Evolutionary conservation across 2,797 vertebrate species (phyloP), one percentile per base, ranked within the genome.

Genomic region (Argentina silus): DNA sequence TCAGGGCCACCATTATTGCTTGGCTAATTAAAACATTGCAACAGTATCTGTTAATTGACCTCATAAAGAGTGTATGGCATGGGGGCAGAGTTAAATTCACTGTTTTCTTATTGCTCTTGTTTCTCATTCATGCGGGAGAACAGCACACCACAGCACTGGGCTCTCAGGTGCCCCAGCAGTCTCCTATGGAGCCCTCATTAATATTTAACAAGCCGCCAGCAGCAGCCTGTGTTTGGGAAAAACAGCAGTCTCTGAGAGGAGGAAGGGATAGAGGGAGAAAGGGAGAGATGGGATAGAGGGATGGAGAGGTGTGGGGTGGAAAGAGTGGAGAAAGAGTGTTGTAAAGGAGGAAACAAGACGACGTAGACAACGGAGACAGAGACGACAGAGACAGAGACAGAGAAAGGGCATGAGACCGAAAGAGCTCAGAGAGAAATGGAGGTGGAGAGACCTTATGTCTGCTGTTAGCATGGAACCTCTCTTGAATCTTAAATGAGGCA

Each of bases 21-120:
- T 48, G 3, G 81, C 85, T 89, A 90, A 91, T 90, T 90, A 86
- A 90, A 90, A 88, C 81, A 78, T 21, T 70, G 72, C 69, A 86
- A 77, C 73, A 51, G 81, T 69, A 79, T 82, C 47, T 60, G 67
- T 78, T 74, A 74, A 85, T 86, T 82, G 74, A 85, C 84, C 85
- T 80, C 61, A 70, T 56, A 67, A 86, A 69, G 70, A 72, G 60
- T 65, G 69, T 0, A 59, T 9, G 21, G 55, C 8, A n/a, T 1
- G 19, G 0, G 5, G 15, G 56, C 56, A 23, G 57, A 78, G 79
- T 81, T 76, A 79, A 84, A 87, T 72, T 83, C 27, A 50, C 70
- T 7, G 62, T 14, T 2, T 51, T 1, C 27, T 45, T 51, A 64
- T 72, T 71, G 65, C 85, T 84, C 79, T 74, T 14, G 65, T 69